Evolutionary conservation across 2,113 vertebrate genomes (phyloP), one percentile per base, ranked within the genome.

Genomic region (Candoia aspera): DNA sequence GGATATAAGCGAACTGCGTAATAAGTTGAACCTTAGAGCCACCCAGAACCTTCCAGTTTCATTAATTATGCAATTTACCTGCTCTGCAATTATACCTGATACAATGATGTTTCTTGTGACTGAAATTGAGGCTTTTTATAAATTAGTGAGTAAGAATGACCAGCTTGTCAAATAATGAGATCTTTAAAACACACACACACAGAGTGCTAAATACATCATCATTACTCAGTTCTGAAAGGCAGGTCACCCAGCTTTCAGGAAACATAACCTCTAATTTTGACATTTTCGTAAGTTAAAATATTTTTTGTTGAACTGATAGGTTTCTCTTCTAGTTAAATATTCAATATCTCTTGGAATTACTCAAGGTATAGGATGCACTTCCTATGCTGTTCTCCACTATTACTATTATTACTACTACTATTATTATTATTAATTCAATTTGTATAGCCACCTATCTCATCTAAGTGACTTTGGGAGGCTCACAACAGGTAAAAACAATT

Each of bases 11-110:
- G 86, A 93, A 87, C 62, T 0, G 92, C 49, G 59, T 93, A 92
- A 93, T 90, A 17, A 93, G 59, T 19, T 33, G 57, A 86, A 84
- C 88, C 89, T 93, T 93, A 86, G 91, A 87, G 79, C 58, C 88
- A 93, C 37, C 84, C 64, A 85, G 86, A 90, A 94, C 92, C 26
- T 87, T 0, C 0, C 0, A 0, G 29, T 53, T 58, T 85, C 55
- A 91, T 84, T 93, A 12, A 4, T 49, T 83, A 93, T 86, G 88
- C 55, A 0, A 84, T 83, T 92, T 91, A 79, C 42, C 59, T 85
- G 53, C 49, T 37, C 13, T 0, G 62, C 85, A 2, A 29, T 86
- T 42, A 6, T 2, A 21, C 33, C 73, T 87, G 42, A 79, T 0
- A 3, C 10, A 53, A 55, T 57, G 87, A 58, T 3, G 21, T 68